phyloP scores from a whole-genome alignment of 2,888 invertebrate species.

The Spisula solida region DNA sequence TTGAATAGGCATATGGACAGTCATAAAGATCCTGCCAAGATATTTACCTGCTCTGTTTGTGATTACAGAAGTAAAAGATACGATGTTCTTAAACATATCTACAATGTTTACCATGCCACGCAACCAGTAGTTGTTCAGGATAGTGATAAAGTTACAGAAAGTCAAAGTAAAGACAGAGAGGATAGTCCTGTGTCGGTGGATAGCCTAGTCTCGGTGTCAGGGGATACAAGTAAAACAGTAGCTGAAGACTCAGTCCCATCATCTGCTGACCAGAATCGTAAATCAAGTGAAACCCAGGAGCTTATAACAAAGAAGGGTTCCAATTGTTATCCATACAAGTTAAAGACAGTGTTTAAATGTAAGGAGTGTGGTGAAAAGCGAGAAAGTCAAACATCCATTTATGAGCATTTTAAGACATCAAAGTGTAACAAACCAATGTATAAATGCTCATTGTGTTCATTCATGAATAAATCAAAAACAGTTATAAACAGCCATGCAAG shows the following conservation, averaged over 20 bases:
- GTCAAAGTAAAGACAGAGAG: neutral
- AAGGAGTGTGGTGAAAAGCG: slow-evolving; percentile 70
- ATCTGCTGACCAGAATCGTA: neutral
- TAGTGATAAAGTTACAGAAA: neutral
- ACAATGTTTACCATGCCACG: slow-evolving; percentile 30
- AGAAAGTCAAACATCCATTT: slow-evolving; percentile 65
- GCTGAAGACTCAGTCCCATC: neutral
- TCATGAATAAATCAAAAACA: slow-evolving; percentile 53
- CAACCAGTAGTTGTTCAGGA: slow-evolving; percentile 10
- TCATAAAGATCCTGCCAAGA: slow-evolving; percentile 62
- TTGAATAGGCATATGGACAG: slow-evolving; percentile 57
- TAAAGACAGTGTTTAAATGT: slow-evolving; percentile 69
- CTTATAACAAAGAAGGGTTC: slow-evolving; percentile 6
- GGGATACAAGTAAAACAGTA: neutral
- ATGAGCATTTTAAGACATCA: slow-evolving; percentile 65
- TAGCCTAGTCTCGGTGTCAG: neutral
- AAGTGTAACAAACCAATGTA: slow-evolving; percentile 66
- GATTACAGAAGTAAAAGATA: slow-evolving; percentile 57
- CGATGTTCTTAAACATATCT: slow-evolving; percentile 64
- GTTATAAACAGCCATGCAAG: slow-evolving; percentile 56
- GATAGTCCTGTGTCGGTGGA: neutral
- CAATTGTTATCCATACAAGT: slow-evolving; percentile 37
- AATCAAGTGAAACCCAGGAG: neutral
- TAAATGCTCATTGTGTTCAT: slow-evolving; percentile 68
- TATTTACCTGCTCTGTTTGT: slow-evolving; percentile 67